Conservation (phyloP, 2,888 invertebrate genomes). For the Plusia festucae region DNA sequence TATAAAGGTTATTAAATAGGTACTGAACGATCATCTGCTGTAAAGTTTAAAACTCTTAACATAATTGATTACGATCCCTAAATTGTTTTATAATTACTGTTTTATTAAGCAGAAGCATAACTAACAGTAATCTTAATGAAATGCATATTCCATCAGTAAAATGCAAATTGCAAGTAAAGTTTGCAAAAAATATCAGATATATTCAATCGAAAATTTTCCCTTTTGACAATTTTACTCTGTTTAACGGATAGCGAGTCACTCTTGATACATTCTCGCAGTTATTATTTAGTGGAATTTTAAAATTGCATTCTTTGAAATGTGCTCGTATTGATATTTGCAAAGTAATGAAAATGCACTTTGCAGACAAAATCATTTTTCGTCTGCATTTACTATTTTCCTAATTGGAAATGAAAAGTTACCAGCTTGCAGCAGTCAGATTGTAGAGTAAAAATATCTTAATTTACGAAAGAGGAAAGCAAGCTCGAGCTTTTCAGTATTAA, state of each 20-base stretch:
- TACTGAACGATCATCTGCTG: not conserved
- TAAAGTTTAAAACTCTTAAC: not conserved
- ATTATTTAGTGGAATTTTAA: not conserved
- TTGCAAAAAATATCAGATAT: not conserved
- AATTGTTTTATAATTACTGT: not conserved
- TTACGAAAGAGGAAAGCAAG: slow-evolving; percentile 4
- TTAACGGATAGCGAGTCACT: not conserved
- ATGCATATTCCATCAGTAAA: not conserved
- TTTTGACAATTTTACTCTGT: not conserved
- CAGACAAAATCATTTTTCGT: not conserved
- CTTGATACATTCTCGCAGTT: not conserved
- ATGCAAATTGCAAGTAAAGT: not conserved
- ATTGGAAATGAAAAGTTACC: slow-evolving; percentile 1
- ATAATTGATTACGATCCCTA: not conserved
- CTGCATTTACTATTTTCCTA: not conserved
- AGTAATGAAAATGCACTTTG: not conserved
- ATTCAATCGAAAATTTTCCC: not conserved
- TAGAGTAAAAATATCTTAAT: not conserved
- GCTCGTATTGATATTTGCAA: not conserved
- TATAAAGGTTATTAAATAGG: not conserved
- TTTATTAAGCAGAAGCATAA: not conserved
- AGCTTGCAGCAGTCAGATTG: not conserved
- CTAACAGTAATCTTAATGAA: not conserved
- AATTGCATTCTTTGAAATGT: slow-evolving; percentile 3
- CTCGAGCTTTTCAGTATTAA: not conserved